phyloP scores from a whole-genome alignment of 2,113 vertebrate species.

The Zonotrichia leucophrys region DNA sequence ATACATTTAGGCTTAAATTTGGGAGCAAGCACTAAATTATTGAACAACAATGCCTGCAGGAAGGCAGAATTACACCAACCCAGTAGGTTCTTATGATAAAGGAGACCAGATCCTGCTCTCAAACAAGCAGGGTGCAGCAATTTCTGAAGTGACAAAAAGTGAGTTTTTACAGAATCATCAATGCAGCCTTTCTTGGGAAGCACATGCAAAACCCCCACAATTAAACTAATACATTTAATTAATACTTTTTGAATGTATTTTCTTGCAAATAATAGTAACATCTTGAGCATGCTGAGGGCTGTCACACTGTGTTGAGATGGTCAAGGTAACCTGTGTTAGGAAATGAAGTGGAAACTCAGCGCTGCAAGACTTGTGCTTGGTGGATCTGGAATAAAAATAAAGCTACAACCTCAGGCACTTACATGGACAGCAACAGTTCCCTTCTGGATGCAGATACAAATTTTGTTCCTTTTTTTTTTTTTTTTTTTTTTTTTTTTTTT shows the following conservation, averaged over 20 bases:
- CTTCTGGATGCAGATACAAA: background rate
- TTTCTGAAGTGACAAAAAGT: background rate
- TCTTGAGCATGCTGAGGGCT: background rate
- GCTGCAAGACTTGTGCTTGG: background rate
- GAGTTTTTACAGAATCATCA: background rate
- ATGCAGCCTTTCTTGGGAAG: background rate
- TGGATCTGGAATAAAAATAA: background rate
- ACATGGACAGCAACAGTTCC: background rate
- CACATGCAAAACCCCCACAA: fast-evolving
- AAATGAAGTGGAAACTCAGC: background rate
- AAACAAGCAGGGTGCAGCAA: background rate
- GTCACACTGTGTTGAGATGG: too few species aligned
- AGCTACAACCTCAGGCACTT: background rate
- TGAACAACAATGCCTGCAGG: background rate
- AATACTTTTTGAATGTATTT: background rate
- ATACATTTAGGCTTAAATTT: background rate
- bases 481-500: background rate
- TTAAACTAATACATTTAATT: background rate
- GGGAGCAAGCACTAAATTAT: background rate
- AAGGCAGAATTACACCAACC: background rate
- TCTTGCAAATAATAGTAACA: background rate
- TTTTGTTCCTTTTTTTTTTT: background rate
- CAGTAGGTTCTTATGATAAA: background rate
- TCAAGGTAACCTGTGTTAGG: background rate
- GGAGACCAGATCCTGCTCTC: background rate